These are phyloP conservation scores for Dryomyza anilis DNA, from an alignment of 2,888 invertebrate species.

Conservation along the genomic window DNA sequence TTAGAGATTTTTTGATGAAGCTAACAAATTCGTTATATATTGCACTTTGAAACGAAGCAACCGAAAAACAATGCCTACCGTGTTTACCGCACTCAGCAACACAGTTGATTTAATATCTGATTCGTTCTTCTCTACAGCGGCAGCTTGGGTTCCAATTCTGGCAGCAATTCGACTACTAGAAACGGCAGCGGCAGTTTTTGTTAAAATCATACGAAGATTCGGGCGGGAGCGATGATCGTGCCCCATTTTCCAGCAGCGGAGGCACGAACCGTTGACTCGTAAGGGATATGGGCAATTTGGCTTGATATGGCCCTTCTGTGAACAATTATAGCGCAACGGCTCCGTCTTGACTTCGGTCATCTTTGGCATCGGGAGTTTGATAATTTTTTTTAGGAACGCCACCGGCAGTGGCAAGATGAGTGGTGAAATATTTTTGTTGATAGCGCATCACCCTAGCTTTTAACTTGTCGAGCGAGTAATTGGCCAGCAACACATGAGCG, in stretches of 20 bases:
- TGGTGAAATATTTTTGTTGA: slow-evolving; percentile 13
- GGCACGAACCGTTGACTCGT: slow-evolving; percentile 8
- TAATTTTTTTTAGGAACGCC: not conserved
- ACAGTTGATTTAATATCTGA: not conserved
- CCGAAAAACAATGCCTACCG: no score
- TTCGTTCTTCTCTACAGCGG: not conserved
- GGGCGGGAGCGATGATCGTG: slow-evolving; percentile 12
- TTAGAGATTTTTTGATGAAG: no score
- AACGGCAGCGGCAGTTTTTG: not conserved
- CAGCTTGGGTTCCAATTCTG: not conserved
- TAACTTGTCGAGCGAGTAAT: not conserved
- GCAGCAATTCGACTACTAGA: not conserved
- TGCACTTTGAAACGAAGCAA: slow-evolving; percentile 7
- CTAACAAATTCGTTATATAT: slow-evolving; percentile 10
- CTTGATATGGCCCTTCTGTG: slow-evolving; percentile 17
- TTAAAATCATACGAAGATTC: slow-evolving; percentile 15
- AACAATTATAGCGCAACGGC: slow-evolving; percentile 10
- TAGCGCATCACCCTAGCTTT: slow-evolving; percentile 5
- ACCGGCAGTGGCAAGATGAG: not conserved
- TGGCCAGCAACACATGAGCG: slow-evolving; percentile 3
- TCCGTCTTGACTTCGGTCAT: not conserved
- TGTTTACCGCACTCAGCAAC: no score
- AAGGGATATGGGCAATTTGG: slow-evolving; percentile 20
- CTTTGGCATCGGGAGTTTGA: not conserved
- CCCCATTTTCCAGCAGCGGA: slow-evolving; percentile 24